phyloP scores from a whole-genome alignment of 2,888 invertebrate species.

The Microplitis manilae region DNA sequence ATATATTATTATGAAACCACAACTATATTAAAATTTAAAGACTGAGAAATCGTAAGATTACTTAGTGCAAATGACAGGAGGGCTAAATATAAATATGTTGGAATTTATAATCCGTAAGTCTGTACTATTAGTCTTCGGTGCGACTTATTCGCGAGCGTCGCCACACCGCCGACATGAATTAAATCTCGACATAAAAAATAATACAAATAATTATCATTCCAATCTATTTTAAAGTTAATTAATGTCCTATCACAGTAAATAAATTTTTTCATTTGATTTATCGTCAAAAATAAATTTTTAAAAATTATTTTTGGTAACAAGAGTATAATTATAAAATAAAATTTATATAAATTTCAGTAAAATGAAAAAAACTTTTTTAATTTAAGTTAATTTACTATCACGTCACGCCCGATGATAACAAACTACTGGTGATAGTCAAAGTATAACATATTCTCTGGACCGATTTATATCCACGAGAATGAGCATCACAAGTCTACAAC shows the following conservation, averaged over 20 bases:
- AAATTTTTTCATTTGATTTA: not conserved
- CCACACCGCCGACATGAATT: constrained; percentile 38
- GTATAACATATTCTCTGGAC: constrained; percentile 23
- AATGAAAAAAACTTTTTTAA: constrained; percentile 39
- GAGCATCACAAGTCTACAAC: constrained; percentile 23
- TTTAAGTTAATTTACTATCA: constrained; percentile 12
- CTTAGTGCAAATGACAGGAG: constrained; percentile 54
- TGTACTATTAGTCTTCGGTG: constrained; percentile 10
- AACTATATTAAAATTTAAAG: constrained; percentile 37
- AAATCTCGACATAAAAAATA: constrained; percentile 28
- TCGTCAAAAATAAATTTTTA: not conserved
- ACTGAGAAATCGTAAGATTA: constrained; percentile 47
- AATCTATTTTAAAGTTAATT: constrained; percentile 60
- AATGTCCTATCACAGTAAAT: constrained; percentile 54
- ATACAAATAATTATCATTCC: constrained; percentile 47
- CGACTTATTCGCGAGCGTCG: not conserved
- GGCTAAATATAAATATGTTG: constrained; percentile 57
- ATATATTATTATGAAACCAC: constrained; percentile 35
- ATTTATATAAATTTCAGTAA: not conserved
- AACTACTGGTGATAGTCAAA: constrained; percentile 28
- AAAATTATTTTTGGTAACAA: not conserved
- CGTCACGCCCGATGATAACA: constrained; percentile 26
- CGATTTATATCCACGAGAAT: constrained; percentile 41
- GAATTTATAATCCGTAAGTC: constrained; percentile 10
- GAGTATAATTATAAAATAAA: not conserved